Conservation (phyloP, 2,797 vertebrate genomes). For the Vultur gryphus region DNA sequence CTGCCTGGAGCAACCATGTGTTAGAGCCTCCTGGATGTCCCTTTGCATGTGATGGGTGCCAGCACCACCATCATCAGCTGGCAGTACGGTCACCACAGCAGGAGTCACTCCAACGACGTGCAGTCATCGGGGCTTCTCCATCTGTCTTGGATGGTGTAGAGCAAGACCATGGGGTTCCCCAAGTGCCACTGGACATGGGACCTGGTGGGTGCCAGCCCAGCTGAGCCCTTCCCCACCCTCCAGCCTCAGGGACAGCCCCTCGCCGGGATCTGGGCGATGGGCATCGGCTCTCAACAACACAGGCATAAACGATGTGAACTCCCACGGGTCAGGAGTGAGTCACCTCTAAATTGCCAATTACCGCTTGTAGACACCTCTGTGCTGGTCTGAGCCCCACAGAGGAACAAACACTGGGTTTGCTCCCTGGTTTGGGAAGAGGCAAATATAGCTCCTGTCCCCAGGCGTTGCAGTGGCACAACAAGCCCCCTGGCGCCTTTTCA, state of each 20-base stretch:
- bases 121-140: neutral
- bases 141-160: neutral
- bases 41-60: fast-evolving
- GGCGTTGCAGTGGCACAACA: neutral
- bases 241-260: neutral
- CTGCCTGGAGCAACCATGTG: neutral
- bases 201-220: neutral
- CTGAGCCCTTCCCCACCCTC: neutral
- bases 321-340: neutral
- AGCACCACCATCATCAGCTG: neutral
- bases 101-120: fast-evolving
- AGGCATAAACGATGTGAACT: neutral
- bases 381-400: neutral
- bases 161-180: neutral
- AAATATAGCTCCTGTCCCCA: neutral
- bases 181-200: neutral
- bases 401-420: neutral
- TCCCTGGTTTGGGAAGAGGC: neutral
- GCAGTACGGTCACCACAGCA: neutral
- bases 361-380: neutral
- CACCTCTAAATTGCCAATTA: neutral
- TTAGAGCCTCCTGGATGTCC: neutral
- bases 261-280: fast-evolving
- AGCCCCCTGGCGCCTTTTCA: neutral
- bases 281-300: neutral